These are phyloP conservation scores for Oreochromis spilurus DNA, from an alignment of 2,113 vertebrate genomes.

Conservation along the genomic window DNA sequence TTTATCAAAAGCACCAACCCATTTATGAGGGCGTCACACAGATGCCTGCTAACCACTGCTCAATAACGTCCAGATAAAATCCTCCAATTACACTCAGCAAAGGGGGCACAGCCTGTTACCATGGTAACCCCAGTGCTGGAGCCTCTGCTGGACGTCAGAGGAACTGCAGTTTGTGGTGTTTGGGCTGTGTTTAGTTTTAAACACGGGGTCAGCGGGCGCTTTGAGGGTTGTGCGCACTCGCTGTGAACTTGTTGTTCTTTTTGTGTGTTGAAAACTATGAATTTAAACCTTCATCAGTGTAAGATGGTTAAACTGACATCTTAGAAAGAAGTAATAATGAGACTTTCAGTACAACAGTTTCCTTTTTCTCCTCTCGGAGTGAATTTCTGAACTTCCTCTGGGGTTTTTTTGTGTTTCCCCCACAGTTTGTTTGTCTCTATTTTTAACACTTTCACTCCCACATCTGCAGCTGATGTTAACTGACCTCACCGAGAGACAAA, in stretches of 20 bases:
- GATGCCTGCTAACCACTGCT: neutral
- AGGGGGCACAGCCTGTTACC: neutral
- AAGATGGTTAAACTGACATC: neutral
- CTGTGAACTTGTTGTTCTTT: neutral
- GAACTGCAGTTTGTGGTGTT: neutral
- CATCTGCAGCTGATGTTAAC: neutral
- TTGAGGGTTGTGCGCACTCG: neutral
- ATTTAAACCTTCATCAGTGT: rapidly evolving
- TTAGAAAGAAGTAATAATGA: neutral
- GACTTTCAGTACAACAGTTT: neutral
- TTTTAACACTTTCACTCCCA: conserved; percentile 7
- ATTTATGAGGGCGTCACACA: too few species aligned
- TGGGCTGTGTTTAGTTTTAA: neutral
- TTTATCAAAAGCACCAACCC: too few species aligned
- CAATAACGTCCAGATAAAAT: neutral
- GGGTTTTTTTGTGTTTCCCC: neutral
- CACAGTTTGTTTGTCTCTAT: neutral
- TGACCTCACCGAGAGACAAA: neutral
- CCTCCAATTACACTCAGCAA: neutral
- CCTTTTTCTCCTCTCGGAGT: neutral
- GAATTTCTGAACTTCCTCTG: neutral
- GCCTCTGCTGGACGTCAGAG: neutral
- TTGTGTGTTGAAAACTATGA: neutral
- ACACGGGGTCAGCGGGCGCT: rapidly evolving
- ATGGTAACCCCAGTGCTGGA: rapidly evolving